These are phyloP conservation scores for Caiman crocodilus DNA, from an alignment of 2,797 vertebrate species.

Conservation along the genomic window DNA sequence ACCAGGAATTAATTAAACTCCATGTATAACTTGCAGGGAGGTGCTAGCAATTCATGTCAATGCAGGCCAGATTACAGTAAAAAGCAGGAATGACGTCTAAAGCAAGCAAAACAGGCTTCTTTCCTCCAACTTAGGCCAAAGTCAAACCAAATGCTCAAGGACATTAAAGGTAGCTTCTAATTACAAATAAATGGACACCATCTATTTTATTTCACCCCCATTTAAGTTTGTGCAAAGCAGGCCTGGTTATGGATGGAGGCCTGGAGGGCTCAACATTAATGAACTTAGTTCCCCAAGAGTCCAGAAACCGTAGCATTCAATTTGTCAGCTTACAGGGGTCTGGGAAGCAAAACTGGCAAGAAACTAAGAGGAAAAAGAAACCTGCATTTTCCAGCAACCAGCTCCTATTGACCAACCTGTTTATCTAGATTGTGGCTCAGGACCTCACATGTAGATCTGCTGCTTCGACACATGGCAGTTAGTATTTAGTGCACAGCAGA, in stretches of 20 bases:
- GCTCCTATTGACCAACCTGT: neutral
- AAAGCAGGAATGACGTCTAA: neutral
- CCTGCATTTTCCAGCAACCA: neutral
- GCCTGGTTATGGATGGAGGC: neutral
- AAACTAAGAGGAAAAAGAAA: neutral
- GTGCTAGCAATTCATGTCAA: neutral
- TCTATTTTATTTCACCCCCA: neutral
- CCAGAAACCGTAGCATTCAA: fast-evolving
- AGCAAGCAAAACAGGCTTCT: neutral
- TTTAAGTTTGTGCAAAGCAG: neutral
- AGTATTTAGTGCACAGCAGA: neutral
- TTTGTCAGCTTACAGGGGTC: neutral
- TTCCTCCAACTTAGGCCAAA: neutral
- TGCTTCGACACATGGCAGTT: neutral
- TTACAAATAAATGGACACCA: slow-evolving; percentile 17
- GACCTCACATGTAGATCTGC: neutral
- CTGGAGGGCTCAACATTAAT: fast-evolving
- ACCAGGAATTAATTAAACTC: neutral
- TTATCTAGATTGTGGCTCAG: neutral
- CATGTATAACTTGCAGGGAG: neutral
- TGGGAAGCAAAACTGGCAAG: neutral
- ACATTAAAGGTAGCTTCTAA: neutral
- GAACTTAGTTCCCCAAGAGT: neutral
- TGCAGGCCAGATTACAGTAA: neutral
- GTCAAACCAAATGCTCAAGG: slow-evolving; percentile 36